Conservation (phyloP, 2,113 vertebrate species). For the Solenodon paradoxus region DNA sequence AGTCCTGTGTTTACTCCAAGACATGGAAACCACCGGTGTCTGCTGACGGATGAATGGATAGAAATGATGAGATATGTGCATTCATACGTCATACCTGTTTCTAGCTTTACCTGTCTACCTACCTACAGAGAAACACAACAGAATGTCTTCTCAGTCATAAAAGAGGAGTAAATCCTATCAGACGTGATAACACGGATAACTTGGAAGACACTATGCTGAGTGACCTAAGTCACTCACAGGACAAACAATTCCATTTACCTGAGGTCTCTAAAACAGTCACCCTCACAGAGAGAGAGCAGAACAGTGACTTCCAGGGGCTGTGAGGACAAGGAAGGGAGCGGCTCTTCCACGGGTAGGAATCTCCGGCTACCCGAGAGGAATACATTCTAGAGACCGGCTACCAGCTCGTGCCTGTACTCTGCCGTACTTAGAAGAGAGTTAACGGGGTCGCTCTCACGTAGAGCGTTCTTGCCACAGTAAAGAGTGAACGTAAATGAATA, state of each 20-base stretch:
- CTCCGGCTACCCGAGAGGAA: too few relatives aligned
- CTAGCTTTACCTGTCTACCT: neutral
- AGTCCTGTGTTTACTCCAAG: neutral
- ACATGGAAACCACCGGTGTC: accelerated
- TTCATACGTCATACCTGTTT: too few relatives aligned
- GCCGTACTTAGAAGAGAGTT: neutral
- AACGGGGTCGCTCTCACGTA: neutral
- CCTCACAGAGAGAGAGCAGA: neutral
- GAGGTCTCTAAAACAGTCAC: neutral
- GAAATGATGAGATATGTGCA: neutral
- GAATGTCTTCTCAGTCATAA: neutral
- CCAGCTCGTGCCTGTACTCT: neutral
- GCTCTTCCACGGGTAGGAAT: accelerated
- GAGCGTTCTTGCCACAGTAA: neutral
- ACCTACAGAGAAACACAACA: too few relatives aligned
- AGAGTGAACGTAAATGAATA: too few relatives aligned
- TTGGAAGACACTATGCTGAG: neutral
- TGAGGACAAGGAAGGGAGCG: neutral
- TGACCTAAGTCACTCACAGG: neutral
- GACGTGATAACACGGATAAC: neutral
- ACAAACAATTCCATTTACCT: neutral
- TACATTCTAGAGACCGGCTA: neutral
- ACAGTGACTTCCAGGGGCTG: neutral
- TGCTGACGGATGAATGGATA: accelerated
- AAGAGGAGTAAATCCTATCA: neutral